Base-by-base conservation (phyloP, 2,113 vertebrate species). In the Probosciger aterrimus region DNA sequence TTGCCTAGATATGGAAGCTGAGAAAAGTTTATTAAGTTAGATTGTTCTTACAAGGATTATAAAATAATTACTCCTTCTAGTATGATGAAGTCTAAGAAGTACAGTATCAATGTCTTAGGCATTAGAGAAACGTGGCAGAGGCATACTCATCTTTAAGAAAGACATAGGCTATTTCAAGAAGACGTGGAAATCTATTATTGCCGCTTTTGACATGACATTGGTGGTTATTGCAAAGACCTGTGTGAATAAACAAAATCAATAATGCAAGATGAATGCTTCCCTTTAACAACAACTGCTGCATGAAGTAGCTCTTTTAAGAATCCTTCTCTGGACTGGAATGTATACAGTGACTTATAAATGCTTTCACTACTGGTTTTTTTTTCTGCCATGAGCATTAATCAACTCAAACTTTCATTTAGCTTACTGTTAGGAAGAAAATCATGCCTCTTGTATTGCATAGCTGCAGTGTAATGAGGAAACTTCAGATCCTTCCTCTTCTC, bases 211-310 rank as follows among this genome's bases (percentile, higher is more conserved):
- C 52, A 22, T 49, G 57, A 73, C 27, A 31, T 81, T 17, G 79
- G 60, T 76, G 41, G 37, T 75, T 86, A 33, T 59, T 69, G 52
- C 62, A 52, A 92, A 88, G 60, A 84, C 23, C 35, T 68, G 15
- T 52, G 87, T 44, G 69, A 94, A 82, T 69, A 91, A 93, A 84
- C 31, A 33, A 46, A 93, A 62, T 96, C 82, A 91, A 65, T 64
- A 96, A 60, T 12, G 46, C 27, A 57, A 84, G 79, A 62, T 23
- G 47, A 93, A 92, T 75, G 62, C 39, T 62, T 84, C 43, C 50
- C 52, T 95, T 71, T 78, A 88, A 37, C 47, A 86, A 39, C 47
- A 92, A 23, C 17, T 4, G 2, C 41, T 53, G 65, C 44, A 33
- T 39, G 44, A 44, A 84, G 62, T 39, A 59, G 52, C 69, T 82